Conservation (phyloP, 2,888 invertebrate genomes). For the Drymonia ruficornis region DNA sequence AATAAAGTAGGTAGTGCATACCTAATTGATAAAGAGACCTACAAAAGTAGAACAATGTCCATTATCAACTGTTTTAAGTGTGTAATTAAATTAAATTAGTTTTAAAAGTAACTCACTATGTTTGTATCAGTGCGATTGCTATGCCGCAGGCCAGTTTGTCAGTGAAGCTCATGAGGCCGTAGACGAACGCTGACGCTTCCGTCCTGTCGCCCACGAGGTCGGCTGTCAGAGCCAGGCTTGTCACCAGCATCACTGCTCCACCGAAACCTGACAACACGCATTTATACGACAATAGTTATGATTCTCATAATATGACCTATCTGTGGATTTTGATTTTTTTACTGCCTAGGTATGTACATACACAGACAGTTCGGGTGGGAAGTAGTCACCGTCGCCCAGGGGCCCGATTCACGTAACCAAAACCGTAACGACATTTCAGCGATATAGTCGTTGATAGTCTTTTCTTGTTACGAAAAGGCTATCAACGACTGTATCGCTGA, state of each 20-base stretch:
- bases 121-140: slow-evolving; percentile 92
- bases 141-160: slow-evolving; percentile 96
- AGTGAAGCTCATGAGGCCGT: slow-evolving; percentile 96
- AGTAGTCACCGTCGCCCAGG: too few species aligned
- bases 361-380: too few species aligned
- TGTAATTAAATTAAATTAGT: not conserved
- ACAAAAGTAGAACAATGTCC: not conserved
- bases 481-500: too few species aligned
- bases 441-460: too few species aligned
- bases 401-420: too few species aligned
- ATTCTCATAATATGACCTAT: too few species aligned
- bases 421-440: too few species aligned
- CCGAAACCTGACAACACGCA: slow-evolving; percentile 86
- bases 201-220: slow-evolving; percentile 94
- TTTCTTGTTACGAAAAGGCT: too few species aligned
- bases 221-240: slow-evolving; percentile 93
- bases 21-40: too few species aligned
- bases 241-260: slow-evolving; percentile 93
- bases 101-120: slow-evolving; percentile 82
- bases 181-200: slow-evolving; percentile 95
- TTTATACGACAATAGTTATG: not conserved
- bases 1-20: too few species aligned
- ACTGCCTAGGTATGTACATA: too few species aligned
- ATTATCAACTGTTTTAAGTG: not conserved
- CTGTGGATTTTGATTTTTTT: too few species aligned